Percentiles rank a stretch among this genome's conserved stretches.
phyloP scores from a whole-genome alignment of 2,888 invertebrate species.

The Sphinx pinastri region DNA sequence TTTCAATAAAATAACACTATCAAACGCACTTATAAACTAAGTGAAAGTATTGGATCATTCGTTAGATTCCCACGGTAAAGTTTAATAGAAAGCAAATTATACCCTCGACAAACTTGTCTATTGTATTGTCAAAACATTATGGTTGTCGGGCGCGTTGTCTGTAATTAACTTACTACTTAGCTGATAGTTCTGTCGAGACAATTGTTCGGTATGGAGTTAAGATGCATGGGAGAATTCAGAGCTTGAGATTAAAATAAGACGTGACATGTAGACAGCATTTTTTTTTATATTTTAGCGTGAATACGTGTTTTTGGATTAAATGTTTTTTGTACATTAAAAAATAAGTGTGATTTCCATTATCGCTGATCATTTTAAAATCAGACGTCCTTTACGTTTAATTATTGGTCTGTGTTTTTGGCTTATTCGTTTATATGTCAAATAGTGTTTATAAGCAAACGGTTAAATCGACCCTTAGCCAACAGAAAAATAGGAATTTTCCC shows the following conservation, averaged over 20 bases:
- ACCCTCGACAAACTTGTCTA: slow-evolving; percentile 36
- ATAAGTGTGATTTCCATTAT: too few relatives aligned
- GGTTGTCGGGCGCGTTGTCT: slow-evolving; percentile 54
- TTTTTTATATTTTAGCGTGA: too few relatives aligned
- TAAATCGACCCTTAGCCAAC: too few relatives aligned
- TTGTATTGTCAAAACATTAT: slow-evolving; percentile 68
- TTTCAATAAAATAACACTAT: too few relatives aligned
- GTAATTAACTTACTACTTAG: slow-evolving; percentile 64
- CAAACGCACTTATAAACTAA: neutral
- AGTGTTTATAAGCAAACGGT: too few relatives aligned
- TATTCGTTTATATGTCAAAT: too few relatives aligned
- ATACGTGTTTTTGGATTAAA: too few relatives aligned
- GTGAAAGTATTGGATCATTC: slow-evolving; percentile 8
- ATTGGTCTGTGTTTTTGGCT: too few relatives aligned
- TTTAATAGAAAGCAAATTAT: slow-evolving; percentile 30
- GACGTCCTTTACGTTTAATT: too few relatives aligned
- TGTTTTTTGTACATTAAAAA: too few relatives aligned
- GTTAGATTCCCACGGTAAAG: slow-evolving; percentile 33
- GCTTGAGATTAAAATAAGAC: neutral
- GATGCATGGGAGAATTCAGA: slow-evolving; percentile 30
- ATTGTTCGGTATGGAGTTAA: slow-evolving; percentile 46
- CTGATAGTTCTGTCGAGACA: slow-evolving; percentile 37
- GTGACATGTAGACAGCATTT: neutral
- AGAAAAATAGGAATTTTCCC: too few relatives aligned
- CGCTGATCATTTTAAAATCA: too few relatives aligned